Conservation (phyloP, 2,888 invertebrate genomes). For the Caenorhabditis sp. region DNA sequence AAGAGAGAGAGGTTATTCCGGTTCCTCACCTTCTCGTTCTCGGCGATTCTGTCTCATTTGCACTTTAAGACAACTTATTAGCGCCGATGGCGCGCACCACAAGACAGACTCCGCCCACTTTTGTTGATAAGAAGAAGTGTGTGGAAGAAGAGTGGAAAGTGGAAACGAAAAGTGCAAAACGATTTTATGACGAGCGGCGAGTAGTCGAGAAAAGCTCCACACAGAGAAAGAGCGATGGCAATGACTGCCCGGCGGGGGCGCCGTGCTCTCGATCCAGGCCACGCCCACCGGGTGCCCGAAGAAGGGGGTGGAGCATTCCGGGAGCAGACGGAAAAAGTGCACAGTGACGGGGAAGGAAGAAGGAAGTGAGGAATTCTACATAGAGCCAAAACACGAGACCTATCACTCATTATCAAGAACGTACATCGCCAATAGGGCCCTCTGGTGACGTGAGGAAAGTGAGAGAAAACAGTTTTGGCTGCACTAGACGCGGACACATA, state of each 20-base stretch:
- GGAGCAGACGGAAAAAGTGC: slow-evolving; percentile 13
- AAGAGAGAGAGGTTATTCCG: not conserved
- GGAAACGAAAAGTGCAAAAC: slow-evolving; percentile 28
- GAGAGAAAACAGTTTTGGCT: too few relatives aligned
- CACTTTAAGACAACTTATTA: slow-evolving; percentile 23
- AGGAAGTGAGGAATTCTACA: too few relatives aligned
- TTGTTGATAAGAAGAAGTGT: slow-evolving; percentile 11
- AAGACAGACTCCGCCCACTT: not conserved
- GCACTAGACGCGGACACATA: too few relatives aligned
- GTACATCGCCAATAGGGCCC: too few relatives aligned
- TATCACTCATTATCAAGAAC: too few relatives aligned
- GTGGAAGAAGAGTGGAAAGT: slow-evolving; percentile 7
- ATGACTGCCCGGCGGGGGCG: too few relatives aligned
- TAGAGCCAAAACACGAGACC: too few relatives aligned
- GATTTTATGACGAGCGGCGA: slow-evolving; percentile 26
- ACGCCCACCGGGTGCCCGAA: slow-evolving; percentile 20
- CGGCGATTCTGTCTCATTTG: too few relatives aligned
- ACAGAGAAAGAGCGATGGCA: slow-evolving; percentile 10
- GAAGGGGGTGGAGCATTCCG: slow-evolving; percentile 16
- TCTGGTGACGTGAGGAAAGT: too few relatives aligned
- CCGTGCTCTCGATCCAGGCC: too few relatives aligned
- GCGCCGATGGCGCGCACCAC: too few relatives aligned
- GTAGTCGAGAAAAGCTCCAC: not conserved
- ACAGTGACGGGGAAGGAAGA: not conserved
- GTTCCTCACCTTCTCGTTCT: too few relatives aligned